phyloP scores from a whole-genome alignment of 1,140 invertebrate species.

The Musca vetustissima region DNA sequence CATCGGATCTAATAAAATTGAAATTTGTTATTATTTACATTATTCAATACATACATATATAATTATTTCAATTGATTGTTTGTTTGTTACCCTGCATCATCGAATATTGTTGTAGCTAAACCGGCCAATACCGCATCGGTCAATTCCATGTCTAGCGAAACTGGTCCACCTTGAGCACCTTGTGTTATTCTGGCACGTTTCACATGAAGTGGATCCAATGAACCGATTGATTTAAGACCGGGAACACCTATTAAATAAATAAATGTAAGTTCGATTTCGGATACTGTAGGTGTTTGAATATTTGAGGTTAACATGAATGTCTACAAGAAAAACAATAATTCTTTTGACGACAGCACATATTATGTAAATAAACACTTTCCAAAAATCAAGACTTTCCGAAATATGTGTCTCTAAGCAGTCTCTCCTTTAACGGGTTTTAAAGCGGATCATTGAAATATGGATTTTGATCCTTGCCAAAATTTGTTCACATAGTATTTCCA shows the following conservation, averaged over 20 bases:
- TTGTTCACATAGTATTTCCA: no score
- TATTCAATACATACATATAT: background rate
- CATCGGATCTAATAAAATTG: background rate
- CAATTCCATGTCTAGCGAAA: slow-evolving; percentile 31
- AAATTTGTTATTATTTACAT: background rate
- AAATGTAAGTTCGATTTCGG: background rate
- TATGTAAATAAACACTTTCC: no score
- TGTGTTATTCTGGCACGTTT: slow-evolving; percentile 31
- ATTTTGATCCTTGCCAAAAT: no score
- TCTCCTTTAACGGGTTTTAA: no score
- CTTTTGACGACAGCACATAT: no score
- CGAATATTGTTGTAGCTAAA: slow-evolving; percentile 30
- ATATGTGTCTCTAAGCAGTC: no score
- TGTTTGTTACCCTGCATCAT: slow-evolving; percentile 32
- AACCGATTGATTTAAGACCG: slow-evolving; percentile 29
- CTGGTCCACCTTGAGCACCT: slow-evolving; percentile 28
- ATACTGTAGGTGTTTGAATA: no score
- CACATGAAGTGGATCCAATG: slow-evolving; percentile 35
- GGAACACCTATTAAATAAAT: slow-evolving; percentile 30
- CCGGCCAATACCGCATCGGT: slow-evolving; percentile 32
- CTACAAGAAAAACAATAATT: no score
- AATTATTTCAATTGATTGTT: background rate
- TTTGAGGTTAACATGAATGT: no score
- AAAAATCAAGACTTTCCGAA: no score
- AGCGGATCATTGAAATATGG: no score